phyloP scores from a whole-genome alignment of 2,888 invertebrate species.

The Copidosoma aretas region DNA sequence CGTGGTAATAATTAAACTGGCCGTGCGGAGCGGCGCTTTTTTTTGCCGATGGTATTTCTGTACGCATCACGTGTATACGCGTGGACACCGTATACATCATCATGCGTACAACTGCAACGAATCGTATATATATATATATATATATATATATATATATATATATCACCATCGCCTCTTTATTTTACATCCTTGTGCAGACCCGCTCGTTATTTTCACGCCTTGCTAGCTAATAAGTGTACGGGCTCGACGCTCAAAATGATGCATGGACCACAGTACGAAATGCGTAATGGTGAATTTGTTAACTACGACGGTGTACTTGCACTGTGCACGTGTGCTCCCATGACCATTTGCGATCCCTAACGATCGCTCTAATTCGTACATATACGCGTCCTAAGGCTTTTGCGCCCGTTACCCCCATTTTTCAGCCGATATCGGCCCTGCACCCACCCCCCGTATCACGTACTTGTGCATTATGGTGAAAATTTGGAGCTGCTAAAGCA shows the following conservation, averaged over 20 bases:
- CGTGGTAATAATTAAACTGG: neutral
- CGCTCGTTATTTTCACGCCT: constrained; percentile 38
- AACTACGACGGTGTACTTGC: neutral
- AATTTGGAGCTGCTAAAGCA: too few relatives aligned
- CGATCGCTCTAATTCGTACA: neutral
- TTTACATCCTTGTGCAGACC: neutral
- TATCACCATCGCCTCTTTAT: too few relatives aligned
- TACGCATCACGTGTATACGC: too few relatives aligned
- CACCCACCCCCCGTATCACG: neutral
- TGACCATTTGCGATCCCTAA: neutral
- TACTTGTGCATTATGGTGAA: too few relatives aligned
- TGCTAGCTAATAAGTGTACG: neutral
- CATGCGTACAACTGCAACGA: too few relatives aligned
- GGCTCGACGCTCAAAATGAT: too few relatives aligned
- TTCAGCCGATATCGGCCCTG: neutral
- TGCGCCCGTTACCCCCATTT: neutral
- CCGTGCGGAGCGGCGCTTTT: too few relatives aligned
- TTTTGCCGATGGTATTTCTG: too few relatives aligned
- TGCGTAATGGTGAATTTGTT: neutral
- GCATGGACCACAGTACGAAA: too few relatives aligned
- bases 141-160: too few relatives aligned
- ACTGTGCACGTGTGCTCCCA: neutral
- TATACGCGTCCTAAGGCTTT: neutral
- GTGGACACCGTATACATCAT: too few relatives aligned
- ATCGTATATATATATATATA: too few relatives aligned